phyloP scores from a whole-genome alignment of 2,113 vertebrate species.

The Emydura subglobosa region DNA sequence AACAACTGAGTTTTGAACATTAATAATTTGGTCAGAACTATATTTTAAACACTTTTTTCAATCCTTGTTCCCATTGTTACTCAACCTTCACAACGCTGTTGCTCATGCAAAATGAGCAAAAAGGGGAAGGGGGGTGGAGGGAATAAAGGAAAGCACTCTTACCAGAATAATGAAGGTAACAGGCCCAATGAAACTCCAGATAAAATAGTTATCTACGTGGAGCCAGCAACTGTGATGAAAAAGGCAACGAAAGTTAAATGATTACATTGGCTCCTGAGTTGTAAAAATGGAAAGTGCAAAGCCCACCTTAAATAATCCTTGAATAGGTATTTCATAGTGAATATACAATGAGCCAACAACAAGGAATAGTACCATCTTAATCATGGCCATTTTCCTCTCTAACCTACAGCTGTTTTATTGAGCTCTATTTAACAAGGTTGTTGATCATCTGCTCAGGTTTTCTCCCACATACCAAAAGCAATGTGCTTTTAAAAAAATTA shows the following conservation, averaged over 20 bases:
- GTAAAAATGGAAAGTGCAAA: conserved; percentile 14
- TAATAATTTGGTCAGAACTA: conserved; percentile 43
- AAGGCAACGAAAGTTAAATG: conserved; percentile 9
- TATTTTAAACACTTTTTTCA: conserved; percentile 37
- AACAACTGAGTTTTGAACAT: conserved; percentile 46
- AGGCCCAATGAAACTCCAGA: conserved; percentile 99
- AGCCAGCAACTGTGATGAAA: conserved; percentile 92
- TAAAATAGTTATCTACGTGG: conserved; percentile 98
- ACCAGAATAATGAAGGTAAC: conserved; percentile 99
- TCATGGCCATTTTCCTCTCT: not conserved
- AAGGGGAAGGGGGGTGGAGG: not conserved
- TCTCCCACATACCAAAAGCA: not conserved
- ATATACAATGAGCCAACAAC: not conserved
- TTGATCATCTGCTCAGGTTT: not conserved
- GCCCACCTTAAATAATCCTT: not conserved
- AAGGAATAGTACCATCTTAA: not conserved
- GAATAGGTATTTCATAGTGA: conserved; percentile 1
- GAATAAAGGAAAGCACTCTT: conserved; percentile 73
- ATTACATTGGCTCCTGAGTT: not conserved
- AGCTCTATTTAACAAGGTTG: not conserved
- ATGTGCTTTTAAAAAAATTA: not conserved
- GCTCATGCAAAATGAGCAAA: not conserved
- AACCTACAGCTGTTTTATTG: not conserved
- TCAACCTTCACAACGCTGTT: not conserved
- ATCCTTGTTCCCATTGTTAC: conserved; percentile 11